Evolutionary conservation across 1,140 invertebrate species (phyloP).

Genomic region (Papilio polytes): DNA sequence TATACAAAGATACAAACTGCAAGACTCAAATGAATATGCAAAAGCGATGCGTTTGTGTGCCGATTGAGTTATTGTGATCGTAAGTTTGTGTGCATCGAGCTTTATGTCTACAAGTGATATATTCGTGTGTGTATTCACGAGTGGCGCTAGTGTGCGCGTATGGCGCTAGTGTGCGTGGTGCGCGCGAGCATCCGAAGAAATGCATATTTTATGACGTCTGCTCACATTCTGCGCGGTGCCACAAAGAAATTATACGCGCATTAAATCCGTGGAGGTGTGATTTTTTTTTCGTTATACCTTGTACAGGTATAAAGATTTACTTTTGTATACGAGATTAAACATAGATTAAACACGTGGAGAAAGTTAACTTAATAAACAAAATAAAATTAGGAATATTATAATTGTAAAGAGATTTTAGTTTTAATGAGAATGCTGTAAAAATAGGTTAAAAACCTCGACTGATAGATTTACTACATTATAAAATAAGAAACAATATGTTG

Average conservation of each 20-base stretch:
- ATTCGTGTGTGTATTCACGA: slow-evolving; percentile 30
- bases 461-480: too few species aligned
- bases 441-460: too few species aligned
- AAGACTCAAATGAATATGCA: slow-evolving; percentile 80
- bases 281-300: slow-evolving; percentile 60
- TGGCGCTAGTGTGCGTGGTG: slow-evolving; percentile 43
- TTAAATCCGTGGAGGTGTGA: slow-evolving; percentile 80
- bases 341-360: slow-evolving; percentile 9
- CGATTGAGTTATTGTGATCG: slow-evolving; percentile 79
- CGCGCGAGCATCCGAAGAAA: slow-evolving; percentile 69
- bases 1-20: slow-evolving; percentile 81
- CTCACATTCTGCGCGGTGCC: slow-evolving; percentile 80
- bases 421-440: too few species aligned
- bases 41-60: slow-evolving; percentile 67
- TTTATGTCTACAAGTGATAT: slow-evolving; percentile 42
- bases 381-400: neutral
- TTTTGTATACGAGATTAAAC: neutral
- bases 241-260: slow-evolving; percentile 83
- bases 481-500: too few species aligned
- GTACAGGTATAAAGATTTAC: slow-evolving; percentile 41
- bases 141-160: slow-evolving; percentile 23
- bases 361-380: neutral
- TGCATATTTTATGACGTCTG: slow-evolving; percentile 83
- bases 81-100: slow-evolving; percentile 54
- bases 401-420: neutral